Evolutionary conservation across 2,797 vertebrate species (phyloP).

Genomic region (Macroramphosus scolopax): DNA sequence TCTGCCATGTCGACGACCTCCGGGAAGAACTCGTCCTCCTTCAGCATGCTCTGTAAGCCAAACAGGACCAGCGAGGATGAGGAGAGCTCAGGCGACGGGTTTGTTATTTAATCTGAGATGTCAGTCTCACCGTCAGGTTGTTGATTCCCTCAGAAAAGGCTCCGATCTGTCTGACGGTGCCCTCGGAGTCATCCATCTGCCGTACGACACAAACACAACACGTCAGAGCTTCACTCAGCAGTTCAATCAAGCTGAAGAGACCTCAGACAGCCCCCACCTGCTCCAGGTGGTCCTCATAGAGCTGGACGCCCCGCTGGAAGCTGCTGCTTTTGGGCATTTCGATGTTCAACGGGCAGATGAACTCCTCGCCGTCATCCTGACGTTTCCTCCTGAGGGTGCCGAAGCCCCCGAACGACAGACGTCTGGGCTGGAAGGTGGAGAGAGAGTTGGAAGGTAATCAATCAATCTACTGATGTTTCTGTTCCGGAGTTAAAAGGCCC

Average conservation of each 20-base stretch:
- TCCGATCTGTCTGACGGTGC: conserved; percentile 89
- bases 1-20: conserved; percentile 78
- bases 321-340: conserved; percentile 81
- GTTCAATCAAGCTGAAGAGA: too few species aligned
- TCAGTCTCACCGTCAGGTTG: conserved; percentile 88
- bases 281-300: conserved; percentile 85
- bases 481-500: too few species aligned
- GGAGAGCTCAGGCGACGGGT: background rate
- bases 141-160: conserved; percentile 94
- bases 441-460: too few species aligned
- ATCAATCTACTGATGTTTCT: too few species aligned
- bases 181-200: conserved; percentile 94
- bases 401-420: conserved; percentile 88
- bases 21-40: conserved; percentile 87
- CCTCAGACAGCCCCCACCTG: conserved; percentile 84
- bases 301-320: conserved; percentile 74
- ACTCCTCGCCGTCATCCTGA: conserved; percentile 89
- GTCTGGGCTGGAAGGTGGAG: conserved; percentile 79
- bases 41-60: conserved; percentile 89
- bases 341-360: conserved; percentile 91
- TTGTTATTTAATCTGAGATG: background rate
- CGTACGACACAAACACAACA: background rate
- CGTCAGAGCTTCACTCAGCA: too few species aligned
- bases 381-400: conserved; percentile 91
- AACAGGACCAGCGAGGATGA: background rate